These are phyloP conservation scores for Elaphurus davidianus DNA, from an alignment of 2,113 vertebrate species.

Conservation along the genomic window DNA sequence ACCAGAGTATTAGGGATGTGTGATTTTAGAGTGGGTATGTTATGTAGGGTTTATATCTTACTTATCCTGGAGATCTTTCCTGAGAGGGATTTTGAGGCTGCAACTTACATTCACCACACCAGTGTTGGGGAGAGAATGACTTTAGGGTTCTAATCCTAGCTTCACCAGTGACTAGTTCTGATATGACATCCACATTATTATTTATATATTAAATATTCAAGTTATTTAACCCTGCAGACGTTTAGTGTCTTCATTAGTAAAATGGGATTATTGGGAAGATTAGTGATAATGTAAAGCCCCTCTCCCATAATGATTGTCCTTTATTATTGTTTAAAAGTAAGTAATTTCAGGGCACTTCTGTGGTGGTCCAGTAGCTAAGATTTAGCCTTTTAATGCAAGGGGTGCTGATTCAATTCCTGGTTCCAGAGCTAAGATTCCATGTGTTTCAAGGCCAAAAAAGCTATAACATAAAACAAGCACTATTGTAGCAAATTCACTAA, in stretches of 20 bases:
- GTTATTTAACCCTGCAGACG: neutral
- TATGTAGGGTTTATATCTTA: neutral
- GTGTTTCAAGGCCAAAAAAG: neutral
- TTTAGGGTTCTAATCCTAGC: neutral
- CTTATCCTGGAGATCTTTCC: neutral
- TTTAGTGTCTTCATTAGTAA: neutral
- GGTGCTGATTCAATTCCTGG: neutral
- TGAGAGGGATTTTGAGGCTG: neutral
- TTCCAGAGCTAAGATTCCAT: neutral
- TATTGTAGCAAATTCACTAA: neutral
- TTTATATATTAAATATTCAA: neutral
- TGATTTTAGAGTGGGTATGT: neutral
- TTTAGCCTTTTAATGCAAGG: neutral
- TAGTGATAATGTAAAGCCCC: neutral
- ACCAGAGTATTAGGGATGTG: neutral
- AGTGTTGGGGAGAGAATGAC: neutral
- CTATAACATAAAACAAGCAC: neutral
- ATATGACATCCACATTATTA: neutral
- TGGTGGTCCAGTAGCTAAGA: neutral
- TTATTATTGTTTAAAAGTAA: neutral
- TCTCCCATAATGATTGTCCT: neutral
- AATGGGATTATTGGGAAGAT: neutral
- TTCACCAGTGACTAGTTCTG: neutral
- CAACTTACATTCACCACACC: neutral
- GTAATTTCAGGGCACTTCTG: neutral